Evolutionary conservation across 1,140 invertebrate species (phyloP).

Genomic region (Aporrectodea caliginosa): DNA sequence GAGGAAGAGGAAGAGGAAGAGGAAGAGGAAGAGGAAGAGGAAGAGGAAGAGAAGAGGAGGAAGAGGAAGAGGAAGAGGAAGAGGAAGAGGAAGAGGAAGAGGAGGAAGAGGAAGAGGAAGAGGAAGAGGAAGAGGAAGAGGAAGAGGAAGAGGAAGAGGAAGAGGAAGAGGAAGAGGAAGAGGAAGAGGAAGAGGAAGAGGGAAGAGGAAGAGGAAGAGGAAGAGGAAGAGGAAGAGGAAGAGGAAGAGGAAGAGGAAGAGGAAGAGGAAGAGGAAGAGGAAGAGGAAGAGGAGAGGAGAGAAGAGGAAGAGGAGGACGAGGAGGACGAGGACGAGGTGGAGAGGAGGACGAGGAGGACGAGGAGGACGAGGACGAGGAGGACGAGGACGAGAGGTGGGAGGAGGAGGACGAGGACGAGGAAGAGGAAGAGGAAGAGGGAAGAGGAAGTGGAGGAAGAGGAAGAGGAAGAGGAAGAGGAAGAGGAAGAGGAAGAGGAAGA

Average conservation of each 20-base stretch:
- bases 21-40: not conserved
- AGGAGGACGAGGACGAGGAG: constrained; percentile 7
- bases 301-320: not conserved
- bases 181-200: constrained; percentile 10
- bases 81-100: constrained; percentile 17
- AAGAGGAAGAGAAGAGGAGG: not conserved
- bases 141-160: constrained; percentile 4
- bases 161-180: not conserved
- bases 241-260: constrained; percentile 1
- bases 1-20: constrained; percentile 22
- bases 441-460: too few species aligned
- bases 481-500: constrained; percentile 4
- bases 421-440: not conserved
- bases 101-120: not conserved
- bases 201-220: not conserved
- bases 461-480: not conserved
- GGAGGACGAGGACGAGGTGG: not conserved
- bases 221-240: not conserved
- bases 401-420: not conserved
- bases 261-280: not conserved
- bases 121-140: constrained; percentile 18
- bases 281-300: not conserved
- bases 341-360: not conserved
- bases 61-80: constrained; percentile 19
- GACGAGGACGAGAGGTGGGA: constrained; percentile 15